phyloP scores from a whole-genome alignment of 2,888 invertebrate genomes.

The Drosophila atripex region DNA sequence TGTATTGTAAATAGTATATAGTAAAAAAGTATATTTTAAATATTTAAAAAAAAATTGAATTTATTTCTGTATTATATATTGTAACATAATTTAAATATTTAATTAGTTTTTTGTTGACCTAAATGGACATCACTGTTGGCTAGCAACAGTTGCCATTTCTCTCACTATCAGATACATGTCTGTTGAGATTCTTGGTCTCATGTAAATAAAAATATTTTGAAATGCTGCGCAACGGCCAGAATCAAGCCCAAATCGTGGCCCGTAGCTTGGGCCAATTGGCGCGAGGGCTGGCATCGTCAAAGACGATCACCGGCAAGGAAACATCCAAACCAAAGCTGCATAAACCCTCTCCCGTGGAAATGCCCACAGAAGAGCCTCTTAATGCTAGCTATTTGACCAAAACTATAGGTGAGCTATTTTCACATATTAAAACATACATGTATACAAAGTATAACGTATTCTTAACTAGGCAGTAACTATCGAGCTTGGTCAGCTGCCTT shows the following conservation, averaged over 20 bases:
- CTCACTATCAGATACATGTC: conserved; percentile 19
- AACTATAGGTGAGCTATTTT: conserved; percentile 51
- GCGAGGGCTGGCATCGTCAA: conserved; percentile 34
- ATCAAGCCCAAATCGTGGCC: conserved; percentile 38
- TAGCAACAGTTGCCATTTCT: conserved; percentile 17
- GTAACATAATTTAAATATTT: not conserved
- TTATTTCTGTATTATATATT: not conserved
- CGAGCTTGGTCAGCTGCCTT: conserved; percentile 70
- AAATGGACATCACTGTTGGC: not conserved
- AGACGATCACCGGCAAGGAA: conserved; percentile 20
- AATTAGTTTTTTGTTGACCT: not conserved
- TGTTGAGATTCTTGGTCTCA: not conserved
- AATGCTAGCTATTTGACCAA: conserved; percentile 62
- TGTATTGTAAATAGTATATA: not conserved
- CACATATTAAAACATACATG: not conserved
- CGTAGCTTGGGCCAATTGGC: conserved; percentile 31
- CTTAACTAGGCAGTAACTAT: conserved; percentile 65
- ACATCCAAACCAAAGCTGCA: conserved; percentile 16
- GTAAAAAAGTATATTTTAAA: not conserved
- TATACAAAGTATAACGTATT: not conserved
- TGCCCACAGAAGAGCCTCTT: conserved; percentile 52
- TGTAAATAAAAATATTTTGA: conserved; percentile 6
- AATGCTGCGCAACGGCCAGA: conserved; percentile 56
- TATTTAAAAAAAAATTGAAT: not conserved
- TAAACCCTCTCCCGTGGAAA: conserved; percentile 18